phyloP scores from a whole-genome alignment of 2,888 invertebrate genomes.

The Tyria jacobaeae region DNA sequence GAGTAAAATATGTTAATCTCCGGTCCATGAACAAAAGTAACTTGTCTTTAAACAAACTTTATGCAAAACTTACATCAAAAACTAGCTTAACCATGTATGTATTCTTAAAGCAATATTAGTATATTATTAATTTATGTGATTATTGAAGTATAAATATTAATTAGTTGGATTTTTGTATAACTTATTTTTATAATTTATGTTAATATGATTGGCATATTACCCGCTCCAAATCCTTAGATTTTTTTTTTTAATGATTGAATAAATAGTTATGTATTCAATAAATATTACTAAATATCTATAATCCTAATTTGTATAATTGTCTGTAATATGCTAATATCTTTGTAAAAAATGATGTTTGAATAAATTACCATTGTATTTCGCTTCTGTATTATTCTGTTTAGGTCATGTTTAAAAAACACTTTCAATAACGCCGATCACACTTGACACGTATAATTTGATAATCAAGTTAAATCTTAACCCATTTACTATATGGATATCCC shows the following conservation, averaged over 20 bases:
- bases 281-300: background rate
- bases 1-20: background rate
- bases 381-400: slow-evolving; percentile 6
- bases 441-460: background rate
- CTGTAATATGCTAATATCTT: slow-evolving; percentile 31
- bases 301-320: slow-evolving; percentile 12
- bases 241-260: slow-evolving; percentile 32
- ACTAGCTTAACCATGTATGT: background rate
- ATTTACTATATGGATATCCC: no score
- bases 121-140: background rate
- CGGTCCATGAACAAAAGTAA: background rate
- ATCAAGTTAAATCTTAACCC: background rate
- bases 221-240: slow-evolving; percentile 23
- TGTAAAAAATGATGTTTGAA: slow-evolving; percentile 44
- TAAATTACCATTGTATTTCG: slow-evolving; percentile 27
- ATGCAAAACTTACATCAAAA: background rate
- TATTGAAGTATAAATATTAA: background rate
- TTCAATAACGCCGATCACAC: background rate
- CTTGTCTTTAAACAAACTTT: background rate
- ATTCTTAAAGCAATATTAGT: background rate
- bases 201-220: slow-evolving; percentile 43
- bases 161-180: background rate
- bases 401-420: background rate
- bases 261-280: slow-evolving; percentile 24
- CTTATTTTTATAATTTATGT: slow-evolving; percentile 42